Base-by-base conservation (phyloP, 1,140 invertebrate species). In the Drosophila paulistorum region DNA sequence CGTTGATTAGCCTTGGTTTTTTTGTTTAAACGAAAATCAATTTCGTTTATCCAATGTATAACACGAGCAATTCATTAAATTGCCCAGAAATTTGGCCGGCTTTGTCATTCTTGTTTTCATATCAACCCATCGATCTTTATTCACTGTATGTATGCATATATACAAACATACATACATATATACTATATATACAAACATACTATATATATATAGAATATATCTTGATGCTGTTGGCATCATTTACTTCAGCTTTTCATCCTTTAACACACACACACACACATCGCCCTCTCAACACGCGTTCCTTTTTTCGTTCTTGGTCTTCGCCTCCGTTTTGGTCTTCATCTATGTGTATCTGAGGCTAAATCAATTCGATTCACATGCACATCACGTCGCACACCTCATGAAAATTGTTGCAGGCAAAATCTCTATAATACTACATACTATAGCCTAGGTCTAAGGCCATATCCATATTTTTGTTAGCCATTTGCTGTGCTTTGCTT, bases 351-450 rank as follows among this genome's bases (percentile, higher is more conserved):
- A 7, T 65, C 13, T 33, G 33, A 41, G 26, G 55, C 55, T 48
- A 58, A 59, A 72, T 48, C 45, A 48, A 48, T 48, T 48, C 45
- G 45, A 17, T 72, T 73, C 17, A 11, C 14, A 73, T 73, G 51
- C 65, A 45, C 51, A 54, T 73, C 71, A 73, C 71, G 71, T 73
- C 65, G 71, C 65, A 68, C 71, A 68, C 65, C 71, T 73, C 71
- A 72, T 48, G 61, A 63, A 48, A 48, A 63, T 63, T 63, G 42
- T 63, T 72, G 65, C 65, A 35, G 35, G 59, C 64, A 72, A 67
- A 48, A 67, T 72, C 70, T 62, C 58, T 65, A 33, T 65, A 65
- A 65, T 65, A 63, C 26, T 33, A 17, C 23, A 20, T 65, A 63
- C 26, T 33, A 17, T 37, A 20, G 20, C 14, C 48, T 57, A 30